phyloP scores from a whole-genome alignment of 1,140 invertebrate species.

The Drosophila sucinea region DNA sequence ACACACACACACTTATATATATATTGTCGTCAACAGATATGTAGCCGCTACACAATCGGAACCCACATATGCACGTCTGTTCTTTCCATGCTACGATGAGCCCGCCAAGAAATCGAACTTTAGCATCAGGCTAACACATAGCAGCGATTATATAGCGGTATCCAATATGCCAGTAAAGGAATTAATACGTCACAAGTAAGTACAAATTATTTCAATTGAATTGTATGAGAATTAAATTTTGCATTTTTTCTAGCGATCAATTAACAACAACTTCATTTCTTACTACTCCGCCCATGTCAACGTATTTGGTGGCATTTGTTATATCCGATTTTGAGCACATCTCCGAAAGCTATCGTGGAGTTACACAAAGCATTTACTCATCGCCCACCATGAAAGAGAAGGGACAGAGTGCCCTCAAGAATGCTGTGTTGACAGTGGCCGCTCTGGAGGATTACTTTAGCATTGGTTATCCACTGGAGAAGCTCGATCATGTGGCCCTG shows the following conservation, averaged over 20 bases:
- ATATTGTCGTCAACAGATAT: conserved; percentile 84
- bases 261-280: conserved; percentile 83
- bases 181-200: conserved; percentile 47
- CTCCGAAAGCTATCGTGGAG: conserved; percentile 55
- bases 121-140: conserved; percentile 85
- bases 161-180: conserved; percentile 85
- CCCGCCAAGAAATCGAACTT: conserved; percentile 91
- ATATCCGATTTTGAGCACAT: conserved; percentile 86
- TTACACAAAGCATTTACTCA: conserved; percentile 86
- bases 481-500: conserved; percentile 89
- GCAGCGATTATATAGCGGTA: conserved; percentile 84
- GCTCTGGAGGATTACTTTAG: conserved; percentile 84
- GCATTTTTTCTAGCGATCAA: conserved; percentile 34
- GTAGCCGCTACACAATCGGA: conserved; percentile 92
- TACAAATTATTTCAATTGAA: neutral
- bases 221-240: neutral
- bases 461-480: conserved; percentile 84
- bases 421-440: conserved; percentile 84
- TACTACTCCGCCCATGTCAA: conserved; percentile 88
- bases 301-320: conserved; percentile 90
- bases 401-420: conserved; percentile 85
- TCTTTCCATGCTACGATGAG: conserved; percentile 96
- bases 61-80: conserved; percentile 90
- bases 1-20: neutral
- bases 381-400: conserved; percentile 85